Evolutionary conservation across 2,888 invertebrate species (phyloP).

Genomic region (Dendrolimus houi): DNA sequence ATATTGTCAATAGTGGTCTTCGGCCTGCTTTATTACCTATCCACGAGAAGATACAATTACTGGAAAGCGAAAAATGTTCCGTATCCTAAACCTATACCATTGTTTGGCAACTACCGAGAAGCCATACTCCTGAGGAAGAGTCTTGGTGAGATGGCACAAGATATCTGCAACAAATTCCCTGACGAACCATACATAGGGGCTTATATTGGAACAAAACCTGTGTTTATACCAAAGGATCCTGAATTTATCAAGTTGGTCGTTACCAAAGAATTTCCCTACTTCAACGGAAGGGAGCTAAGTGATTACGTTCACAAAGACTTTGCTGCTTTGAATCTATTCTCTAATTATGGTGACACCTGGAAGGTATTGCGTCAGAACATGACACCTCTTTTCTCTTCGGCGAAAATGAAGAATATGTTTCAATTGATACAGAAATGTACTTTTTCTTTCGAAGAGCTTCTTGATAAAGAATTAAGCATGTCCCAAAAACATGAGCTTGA

Average conservation of each 20-base stretch:
- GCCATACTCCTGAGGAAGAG: slow-evolving; percentile 11
- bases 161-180: slow-evolving; percentile 15
- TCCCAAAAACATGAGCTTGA: slow-evolving; percentile 7
- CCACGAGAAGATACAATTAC: slow-evolving; percentile 10
- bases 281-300: slow-evolving; percentile 15
- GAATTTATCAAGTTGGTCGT: slow-evolving; percentile 15
- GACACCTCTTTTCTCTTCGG: slow-evolving; percentile 17
- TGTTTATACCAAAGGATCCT: slow-evolving; percentile 17
- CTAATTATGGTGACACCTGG: slow-evolving; percentile 12
- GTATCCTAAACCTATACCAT: slow-evolving; percentile 7
- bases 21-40: slow-evolving; percentile 3
- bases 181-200: slow-evolving; percentile 16
- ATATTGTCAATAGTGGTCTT: background rate
- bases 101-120: slow-evolving; percentile 14
- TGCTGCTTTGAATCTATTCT: slow-evolving; percentile 4
- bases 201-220: slow-evolving; percentile 18
- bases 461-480: slow-evolving; percentile 5
- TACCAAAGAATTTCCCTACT: slow-evolving; percentile 20
- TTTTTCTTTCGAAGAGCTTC: slow-evolving; percentile 9
- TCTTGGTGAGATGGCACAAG: slow-evolving; percentile 8
- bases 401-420: slow-evolving; percentile 19
- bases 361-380: slow-evolving; percentile 18
- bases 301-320: slow-evolving; percentile 9
- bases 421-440: slow-evolving; percentile 18
- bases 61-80: slow-evolving; percentile 16